Percentiles rank a stretch among this genome's conserved stretches.
Evolutionary conservation across 2,888 invertebrate species (phyloP).

Genomic region (Schrankia costaestrigalis): DNA sequence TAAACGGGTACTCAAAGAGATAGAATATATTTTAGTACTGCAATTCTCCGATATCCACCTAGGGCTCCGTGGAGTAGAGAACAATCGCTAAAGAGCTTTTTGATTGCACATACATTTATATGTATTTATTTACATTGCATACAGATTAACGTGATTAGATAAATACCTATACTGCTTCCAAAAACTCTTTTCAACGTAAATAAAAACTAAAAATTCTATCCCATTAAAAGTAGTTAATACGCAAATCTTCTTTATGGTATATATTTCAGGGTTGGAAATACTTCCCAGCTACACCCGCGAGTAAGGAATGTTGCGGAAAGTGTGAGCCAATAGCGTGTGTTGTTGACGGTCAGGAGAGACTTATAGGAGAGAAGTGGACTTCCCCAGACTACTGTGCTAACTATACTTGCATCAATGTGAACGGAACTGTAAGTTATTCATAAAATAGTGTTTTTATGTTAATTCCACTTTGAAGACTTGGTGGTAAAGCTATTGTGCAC

Average conservation of each 20-base stretch:
- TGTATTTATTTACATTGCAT: no score
- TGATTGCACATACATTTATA: no score
- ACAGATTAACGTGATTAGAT: no score
- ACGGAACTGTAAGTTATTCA: constrained; percentile 66
- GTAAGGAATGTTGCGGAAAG: constrained; percentile 82
- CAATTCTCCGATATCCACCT: no score
- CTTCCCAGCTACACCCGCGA: constrained; percentile 53
- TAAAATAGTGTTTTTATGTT: not conserved
- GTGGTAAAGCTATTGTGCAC: no score
- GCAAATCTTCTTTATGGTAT: not conserved
- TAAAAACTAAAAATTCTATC: no score
- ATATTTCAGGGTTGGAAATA: constrained; percentile 83
- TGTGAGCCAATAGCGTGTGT: constrained; percentile 83
- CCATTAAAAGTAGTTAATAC: not conserved
- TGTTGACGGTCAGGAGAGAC: constrained; percentile 64
- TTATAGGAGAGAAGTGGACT: constrained; percentile 80
- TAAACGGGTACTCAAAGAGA: no score
- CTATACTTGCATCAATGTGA: constrained; percentile 79
- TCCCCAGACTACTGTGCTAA: constrained; percentile 83
- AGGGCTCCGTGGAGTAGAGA: no score
- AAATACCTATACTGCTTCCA: no score
- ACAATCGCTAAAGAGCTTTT: no score
- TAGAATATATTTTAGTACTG: no score
- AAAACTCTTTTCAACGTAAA: no score
- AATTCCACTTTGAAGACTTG: not conserved